A percentile compares a stretch with the other conserved stretches of the same genome.
Conservation (phyloP, 2,113 vertebrate species). For the Toxotes chatareus region DNA sequence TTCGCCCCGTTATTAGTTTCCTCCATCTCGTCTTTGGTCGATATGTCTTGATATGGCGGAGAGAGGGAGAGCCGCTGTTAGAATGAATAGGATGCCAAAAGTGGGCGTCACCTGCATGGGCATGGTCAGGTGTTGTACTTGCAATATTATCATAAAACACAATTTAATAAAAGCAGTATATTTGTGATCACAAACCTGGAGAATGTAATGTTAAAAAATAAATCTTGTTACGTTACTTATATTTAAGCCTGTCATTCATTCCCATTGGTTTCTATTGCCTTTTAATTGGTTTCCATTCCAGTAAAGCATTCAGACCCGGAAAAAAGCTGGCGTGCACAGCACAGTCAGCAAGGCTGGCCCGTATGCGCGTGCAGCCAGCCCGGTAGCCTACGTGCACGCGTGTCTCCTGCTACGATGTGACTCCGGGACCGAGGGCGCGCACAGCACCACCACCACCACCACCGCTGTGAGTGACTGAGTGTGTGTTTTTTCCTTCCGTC, state of each 20-base stretch:
- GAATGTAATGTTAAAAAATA: neutral
- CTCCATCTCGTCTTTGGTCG: slow-evolving; percentile 69
- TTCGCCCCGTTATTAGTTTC: slow-evolving; percentile 47
- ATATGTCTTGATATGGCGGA: slow-evolving; percentile 66
- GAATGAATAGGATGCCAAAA: slow-evolving; percentile 61
- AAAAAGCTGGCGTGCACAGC: slow-evolving; percentile 86
- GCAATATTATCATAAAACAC: neutral
- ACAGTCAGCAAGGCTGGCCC: slow-evolving; percentile 78
- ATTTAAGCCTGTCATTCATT: neutral
- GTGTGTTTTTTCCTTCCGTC: slow-evolving; percentile 73
- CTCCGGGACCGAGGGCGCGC: slow-evolving; percentile 81
- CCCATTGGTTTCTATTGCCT: neutral
- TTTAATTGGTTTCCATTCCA: slow-evolving; percentile 18
- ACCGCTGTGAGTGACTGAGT: slow-evolving; percentile 65
- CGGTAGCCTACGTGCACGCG: slow-evolving; percentile 41
- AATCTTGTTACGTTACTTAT: neutral
- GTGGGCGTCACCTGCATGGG: slow-evolving; percentile 21
- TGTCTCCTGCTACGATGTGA: slow-evolving; percentile 52
- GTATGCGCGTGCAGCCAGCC: slow-evolving; percentile 47
- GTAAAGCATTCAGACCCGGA: slow-evolving; percentile 86
- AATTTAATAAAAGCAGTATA: neutral
- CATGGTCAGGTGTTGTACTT: slow-evolving; percentile 11
- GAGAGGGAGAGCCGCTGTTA: slow-evolving; percentile 15
- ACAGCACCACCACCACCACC: slow-evolving; percentile 54
- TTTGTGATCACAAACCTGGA: neutral